Percentiles rank a stretch among this genome's conserved stretches.
Evolutionary conservation across 2,113 vertebrate genomes (phyloP).

Genomic region (Hydrolagus affinis): DNA sequence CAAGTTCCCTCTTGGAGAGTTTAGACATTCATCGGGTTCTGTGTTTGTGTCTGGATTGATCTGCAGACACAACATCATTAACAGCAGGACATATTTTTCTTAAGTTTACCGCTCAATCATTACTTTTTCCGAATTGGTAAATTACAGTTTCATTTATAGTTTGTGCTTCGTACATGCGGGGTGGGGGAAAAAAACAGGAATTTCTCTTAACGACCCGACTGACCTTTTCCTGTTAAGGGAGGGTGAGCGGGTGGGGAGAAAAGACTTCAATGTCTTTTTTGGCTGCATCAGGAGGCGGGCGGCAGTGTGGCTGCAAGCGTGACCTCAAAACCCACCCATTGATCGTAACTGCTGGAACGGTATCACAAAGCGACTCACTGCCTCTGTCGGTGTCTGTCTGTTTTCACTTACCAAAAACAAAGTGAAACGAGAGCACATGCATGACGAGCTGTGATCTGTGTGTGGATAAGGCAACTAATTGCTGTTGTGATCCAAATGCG

Average conservation of each 20-base stretch:
- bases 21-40: slow-evolving; percentile 39
- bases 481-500: not conserved
- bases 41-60: slow-evolving; percentile 41
- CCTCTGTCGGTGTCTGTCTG: slow-evolving; percentile 3
- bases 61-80: slow-evolving; percentile 49
- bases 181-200: slow-evolving; percentile 65
- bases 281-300: slow-evolving; percentile 55
- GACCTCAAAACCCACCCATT: slow-evolving; percentile 51
- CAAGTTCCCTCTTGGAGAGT: slow-evolving; percentile 36
- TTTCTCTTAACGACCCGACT: slow-evolving; percentile 61
- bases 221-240: slow-evolving; percentile 66
- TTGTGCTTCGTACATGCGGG: slow-evolving; percentile 38
- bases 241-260: too few species aligned
- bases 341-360: not conserved
- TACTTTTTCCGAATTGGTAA: slow-evolving; percentile 47
- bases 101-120: slow-evolving; percentile 49
- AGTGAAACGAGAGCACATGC: not conserved
- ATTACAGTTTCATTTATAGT: slow-evolving; percentile 55
- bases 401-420: not conserved
- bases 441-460: not conserved
- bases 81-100: slow-evolving; percentile 45
- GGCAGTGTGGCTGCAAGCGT: slow-evolving; percentile 52
- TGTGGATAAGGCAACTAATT: slow-evolving; percentile 7
- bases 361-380: not conserved
- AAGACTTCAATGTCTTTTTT: slow-evolving; percentile 49